These are phyloP conservation scores for Pardalotus punctatus DNA, from an alignment of 2,113 vertebrate species.

Conservation along the genomic window DNA sequence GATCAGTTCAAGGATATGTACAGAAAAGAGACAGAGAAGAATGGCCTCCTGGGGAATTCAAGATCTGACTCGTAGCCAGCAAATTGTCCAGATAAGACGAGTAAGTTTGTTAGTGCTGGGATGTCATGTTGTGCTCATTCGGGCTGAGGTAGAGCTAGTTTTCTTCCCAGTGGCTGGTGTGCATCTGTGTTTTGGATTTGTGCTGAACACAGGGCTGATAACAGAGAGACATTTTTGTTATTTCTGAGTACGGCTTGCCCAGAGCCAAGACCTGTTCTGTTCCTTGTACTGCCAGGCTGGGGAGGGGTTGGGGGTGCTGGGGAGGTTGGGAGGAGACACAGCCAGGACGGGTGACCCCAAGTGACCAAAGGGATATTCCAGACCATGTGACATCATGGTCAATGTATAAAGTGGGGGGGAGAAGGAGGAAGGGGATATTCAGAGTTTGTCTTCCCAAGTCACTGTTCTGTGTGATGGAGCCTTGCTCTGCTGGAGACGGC, in stretches of 20 bases:
- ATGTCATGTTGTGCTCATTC: not conserved
- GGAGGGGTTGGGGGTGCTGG: accelerated
- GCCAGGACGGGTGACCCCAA: not conserved
- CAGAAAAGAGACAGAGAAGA: conserved; percentile 32
- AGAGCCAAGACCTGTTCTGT: not conserved
- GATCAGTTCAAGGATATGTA: conserved; percentile 36
- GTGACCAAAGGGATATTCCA: not conserved
- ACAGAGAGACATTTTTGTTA: not conserved
- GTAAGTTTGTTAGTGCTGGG: not conserved
- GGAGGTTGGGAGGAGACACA: accelerated
- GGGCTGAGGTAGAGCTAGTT: not conserved
- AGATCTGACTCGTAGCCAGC: not conserved
- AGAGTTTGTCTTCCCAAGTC: not conserved
- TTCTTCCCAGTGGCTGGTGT: not conserved
- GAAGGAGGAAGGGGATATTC: not conserved
- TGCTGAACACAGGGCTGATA: too few relatives aligned
- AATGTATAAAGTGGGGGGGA: not conserved
- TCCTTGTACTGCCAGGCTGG: not conserved
- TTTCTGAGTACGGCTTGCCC: not conserved
- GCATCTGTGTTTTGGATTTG: not conserved
- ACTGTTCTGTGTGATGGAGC: accelerated
- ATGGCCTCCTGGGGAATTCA: conserved; percentile 1
- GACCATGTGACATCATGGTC: accelerated
- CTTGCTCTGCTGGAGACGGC: not conserved
- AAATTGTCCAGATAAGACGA: not conserved